Base-by-base conservation (phyloP, 1,140 invertebrate species). In the Plutomurus gul region DNA sequence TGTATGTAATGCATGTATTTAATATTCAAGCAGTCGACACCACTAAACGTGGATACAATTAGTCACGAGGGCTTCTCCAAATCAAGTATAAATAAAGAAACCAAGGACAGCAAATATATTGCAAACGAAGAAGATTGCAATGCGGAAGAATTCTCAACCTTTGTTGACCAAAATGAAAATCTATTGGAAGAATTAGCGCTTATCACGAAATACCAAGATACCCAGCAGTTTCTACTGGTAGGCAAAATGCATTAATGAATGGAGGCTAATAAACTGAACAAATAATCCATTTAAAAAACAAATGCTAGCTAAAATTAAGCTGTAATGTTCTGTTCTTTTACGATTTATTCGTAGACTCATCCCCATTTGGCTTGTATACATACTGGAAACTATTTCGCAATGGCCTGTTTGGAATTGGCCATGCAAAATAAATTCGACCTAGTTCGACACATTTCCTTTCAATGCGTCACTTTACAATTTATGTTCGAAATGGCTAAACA, bases 41-140 rank as follows among this genome's bases (percentile, higher is more conserved):
- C 98, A 4, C 98, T 96, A 95, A 99, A 99, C 90, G 95, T 99
- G 5, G 98, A 99, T 87, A 99, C 98, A 1, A 98, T 99, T 79
- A 97, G 94, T 85, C 93, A 98, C 84, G 94, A 96, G 13, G 96
- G 96, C 30, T 99, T 98, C 86, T 94, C 94, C 11, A 99, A 99
- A 89, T 99, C 97, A 22, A 92, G 98, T 0, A 95, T 99, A 46
- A 99, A 99, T 85, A 92, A 39, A 91, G 92, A 11, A 96, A 97
- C 83, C 96, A 98, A 86, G 95, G 97, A 92, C 13, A 78, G 93
- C 95, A 84, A 89, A 91, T 40, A 91, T 18, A n/a, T 47, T 47
- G 16, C n/a, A n/a, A 47, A 11, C 16, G 43, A 47, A n/a, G 43
- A 47, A 47, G 43, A 47, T 18, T n/a, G n/a, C n/a, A 47, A n/a